Conservation (phyloP, 2,888 invertebrate species). For the Synanthedon myopaeformis region DNA sequence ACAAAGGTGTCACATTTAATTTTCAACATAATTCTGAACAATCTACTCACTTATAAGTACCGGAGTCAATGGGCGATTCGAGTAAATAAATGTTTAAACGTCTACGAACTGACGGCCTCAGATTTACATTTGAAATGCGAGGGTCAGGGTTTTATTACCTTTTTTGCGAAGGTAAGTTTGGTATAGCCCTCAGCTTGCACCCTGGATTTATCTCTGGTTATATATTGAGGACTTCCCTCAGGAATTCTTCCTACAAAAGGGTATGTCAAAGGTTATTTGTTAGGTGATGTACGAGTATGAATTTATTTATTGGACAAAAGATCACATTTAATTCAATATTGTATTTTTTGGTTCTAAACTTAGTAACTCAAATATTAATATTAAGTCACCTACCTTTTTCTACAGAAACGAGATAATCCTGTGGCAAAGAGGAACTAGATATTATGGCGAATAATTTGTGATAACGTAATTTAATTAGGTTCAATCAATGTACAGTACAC, state of each 20-base stretch:
- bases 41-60: slow-evolving; percentile 12
- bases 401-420: too few relatives aligned
- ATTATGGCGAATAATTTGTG: too few relatives aligned
- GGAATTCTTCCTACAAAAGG: slow-evolving; percentile 1
- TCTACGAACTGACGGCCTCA: slow-evolving; percentile 26
- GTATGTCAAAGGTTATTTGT: slow-evolving; percentile 2
- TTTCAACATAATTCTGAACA: not conserved
- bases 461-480: too few relatives aligned
- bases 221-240: slow-evolving; percentile 12
- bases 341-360: too few relatives aligned
- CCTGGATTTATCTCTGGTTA: slow-evolving; percentile 13
- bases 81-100: slow-evolving; percentile 45
- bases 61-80: slow-evolving; percentile 21
- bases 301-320: too few relatives aligned
- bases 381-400: too few relatives aligned
- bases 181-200: slow-evolving; percentile 10
- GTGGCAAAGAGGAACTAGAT: too few relatives aligned
- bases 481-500: too few relatives aligned
- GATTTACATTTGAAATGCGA: slow-evolving; percentile 51
- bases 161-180: slow-evolving; percentile 28
- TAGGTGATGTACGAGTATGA: not conserved
- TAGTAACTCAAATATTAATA: too few relatives aligned
- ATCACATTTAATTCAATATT: too few relatives aligned
- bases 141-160: slow-evolving; percentile 40
- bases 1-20: too few relatives aligned